Evolutionary conservation across 53 echinoderm and acorn worm species (phyloP).

Genomic region (Antedon mediterranea): DNA sequence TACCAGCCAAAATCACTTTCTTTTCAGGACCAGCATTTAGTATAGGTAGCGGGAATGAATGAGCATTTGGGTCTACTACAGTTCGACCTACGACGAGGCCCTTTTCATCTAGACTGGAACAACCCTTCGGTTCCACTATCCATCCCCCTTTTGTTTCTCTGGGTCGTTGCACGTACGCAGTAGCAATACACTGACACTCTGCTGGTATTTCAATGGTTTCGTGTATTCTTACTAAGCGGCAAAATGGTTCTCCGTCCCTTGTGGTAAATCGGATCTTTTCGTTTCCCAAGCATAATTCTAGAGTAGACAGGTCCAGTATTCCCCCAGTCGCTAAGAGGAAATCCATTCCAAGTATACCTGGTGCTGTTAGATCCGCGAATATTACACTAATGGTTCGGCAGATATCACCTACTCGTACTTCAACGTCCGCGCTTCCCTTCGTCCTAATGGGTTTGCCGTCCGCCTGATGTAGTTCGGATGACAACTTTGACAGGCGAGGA

Average conservation of each 20-base stretch:
- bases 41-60: not conserved
- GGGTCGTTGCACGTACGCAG: too few relatives aligned
- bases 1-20: not conserved
- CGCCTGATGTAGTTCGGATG: constrained; percentile 14
- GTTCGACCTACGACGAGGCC: not conserved
- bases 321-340: constrained; percentile 14
- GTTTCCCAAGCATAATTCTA: constrained; percentile 5
- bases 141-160: not conserved
- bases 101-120: not conserved
- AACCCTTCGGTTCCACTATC: not conserved
- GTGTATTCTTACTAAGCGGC: too few relatives aligned
- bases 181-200: not conserved
- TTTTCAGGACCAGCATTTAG: not conserved
- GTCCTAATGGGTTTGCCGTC: constrained; percentile 15
- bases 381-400: constrained; percentile 1
- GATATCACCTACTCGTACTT: constrained; percentile 11
- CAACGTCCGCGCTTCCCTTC: constrained; percentile 15
- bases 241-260: too few relatives aligned
- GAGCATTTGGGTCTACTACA: not conserved
- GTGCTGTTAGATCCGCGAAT: constrained; percentile 24
- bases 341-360: constrained; percentile 42
- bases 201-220: not conserved
- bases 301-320: constrained; percentile 3
- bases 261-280: constrained; percentile 2
- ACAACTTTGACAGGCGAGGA: constrained; percentile 4